These are phyloP conservation scores for Halyomorpha halys DNA, from an alignment of 1,140 invertebrate genomes.

Conservation along the genomic window DNA sequence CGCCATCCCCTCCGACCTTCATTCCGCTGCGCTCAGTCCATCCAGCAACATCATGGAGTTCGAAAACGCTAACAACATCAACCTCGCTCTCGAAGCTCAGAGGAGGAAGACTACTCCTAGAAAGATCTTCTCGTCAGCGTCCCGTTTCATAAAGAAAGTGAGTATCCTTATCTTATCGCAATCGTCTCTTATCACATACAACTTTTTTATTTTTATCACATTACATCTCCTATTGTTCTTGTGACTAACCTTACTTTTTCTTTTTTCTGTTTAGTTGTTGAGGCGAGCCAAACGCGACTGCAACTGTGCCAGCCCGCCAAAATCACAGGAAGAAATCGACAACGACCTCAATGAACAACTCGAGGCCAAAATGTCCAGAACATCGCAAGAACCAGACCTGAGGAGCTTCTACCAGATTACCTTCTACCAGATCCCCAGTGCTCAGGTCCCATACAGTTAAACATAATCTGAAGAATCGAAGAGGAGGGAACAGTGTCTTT, in stretches of 20 bases:
- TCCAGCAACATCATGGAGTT: conserved; percentile 20
- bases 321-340: conserved; percentile 17
- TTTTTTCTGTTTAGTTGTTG: conserved; percentile 23
- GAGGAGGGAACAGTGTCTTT: conserved; percentile 1
- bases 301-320: neutral
- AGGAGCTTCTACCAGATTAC: conserved; percentile 11
- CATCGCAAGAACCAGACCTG: conserved; percentile 1
- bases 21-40: neutral
- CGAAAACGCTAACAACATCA: conserved; percentile 27
- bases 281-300: conserved; percentile 22
- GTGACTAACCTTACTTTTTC: conserved; percentile 21
- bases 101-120: conserved; percentile 15
- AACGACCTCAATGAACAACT: conserved; percentile 21
- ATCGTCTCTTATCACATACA: neutral
- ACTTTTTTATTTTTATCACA: neutral
- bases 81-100: conserved; percentile 24
- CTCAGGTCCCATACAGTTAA: conserved; percentile 5
- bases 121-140: conserved; percentile 10
- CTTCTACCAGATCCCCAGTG: conserved; percentile 7
- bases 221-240: neutral
- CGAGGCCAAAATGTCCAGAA: conserved; percentile 5
- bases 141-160: conserved; percentile 21
- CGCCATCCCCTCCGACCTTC: neutral
- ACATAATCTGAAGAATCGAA: neutral
- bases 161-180: conserved; percentile 17